phyloP scores from a whole-genome alignment of 2,888 invertebrate genomes.

The Ophion ventricosus region DNA sequence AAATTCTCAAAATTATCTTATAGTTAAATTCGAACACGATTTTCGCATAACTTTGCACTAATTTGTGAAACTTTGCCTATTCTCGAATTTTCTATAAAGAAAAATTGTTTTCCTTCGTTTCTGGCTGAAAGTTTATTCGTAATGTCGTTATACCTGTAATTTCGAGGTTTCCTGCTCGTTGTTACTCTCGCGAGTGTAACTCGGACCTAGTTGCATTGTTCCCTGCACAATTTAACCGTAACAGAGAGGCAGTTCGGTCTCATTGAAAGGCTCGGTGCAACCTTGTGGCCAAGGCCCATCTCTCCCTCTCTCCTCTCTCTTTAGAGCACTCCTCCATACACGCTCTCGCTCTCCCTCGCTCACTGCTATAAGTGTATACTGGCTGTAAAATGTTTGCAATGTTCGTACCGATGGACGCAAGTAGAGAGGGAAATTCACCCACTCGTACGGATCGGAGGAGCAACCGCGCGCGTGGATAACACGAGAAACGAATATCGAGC shows the following conservation, averaged over 20 bases:
- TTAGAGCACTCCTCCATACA: no score
- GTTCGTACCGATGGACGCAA: conserved; percentile 52
- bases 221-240: not conserved
- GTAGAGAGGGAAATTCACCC: conserved; percentile 39
- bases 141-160: conserved; percentile 1
- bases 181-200: not conserved
- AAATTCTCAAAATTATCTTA: no score
- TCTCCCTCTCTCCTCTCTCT: conserved; percentile 18
- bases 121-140: not conserved
- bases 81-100: not conserved
- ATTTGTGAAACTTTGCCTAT: not conserved
- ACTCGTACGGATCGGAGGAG: conserved; percentile 16
- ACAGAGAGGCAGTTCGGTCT: conserved; percentile 32
- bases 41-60: not conserved
- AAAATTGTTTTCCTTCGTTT: not conserved
- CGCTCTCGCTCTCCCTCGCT: not conserved
- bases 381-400: conserved; percentile 44
- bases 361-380: not conserved
- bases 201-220: not conserved
- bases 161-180: conserved; percentile 10
- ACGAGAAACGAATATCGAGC: not conserved
- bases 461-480: not conserved
- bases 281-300: conserved; percentile 76
- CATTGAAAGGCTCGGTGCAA: conserved; percentile 62
- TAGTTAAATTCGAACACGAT: not conserved